phyloP scores from a whole-genome alignment of 1,140 invertebrate genomes.

The Musca vetustissima region DNA sequence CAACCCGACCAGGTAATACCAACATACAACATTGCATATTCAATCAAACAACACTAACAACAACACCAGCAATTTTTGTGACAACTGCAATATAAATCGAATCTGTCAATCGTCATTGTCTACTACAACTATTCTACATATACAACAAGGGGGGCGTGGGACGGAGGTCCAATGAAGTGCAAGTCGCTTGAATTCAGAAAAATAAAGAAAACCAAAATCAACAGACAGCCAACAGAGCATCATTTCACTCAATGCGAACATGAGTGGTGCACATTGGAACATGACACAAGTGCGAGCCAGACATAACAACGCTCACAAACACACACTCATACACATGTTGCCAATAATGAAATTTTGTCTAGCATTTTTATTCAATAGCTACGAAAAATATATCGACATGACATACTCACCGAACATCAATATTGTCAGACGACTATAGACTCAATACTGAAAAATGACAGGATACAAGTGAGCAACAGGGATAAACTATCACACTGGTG shows the following conservation, averaged over 20 bases:
- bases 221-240: not conserved
- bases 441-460: not conserved
- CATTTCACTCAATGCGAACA: not conserved
- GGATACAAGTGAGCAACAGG: too few relatives aligned
- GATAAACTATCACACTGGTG: too few relatives aligned
- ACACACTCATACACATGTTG: not conserved
- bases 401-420: too few relatives aligned
- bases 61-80: not conserved
- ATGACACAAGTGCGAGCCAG: slow-evolving; percentile 2
- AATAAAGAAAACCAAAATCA: not conserved
- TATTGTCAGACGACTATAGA: too few relatives aligned
- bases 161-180: too few relatives aligned
- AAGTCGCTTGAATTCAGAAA: not conserved
- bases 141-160: not conserved
- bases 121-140: not conserved
- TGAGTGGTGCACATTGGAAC: slow-evolving; percentile 2
- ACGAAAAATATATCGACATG: too few relatives aligned
- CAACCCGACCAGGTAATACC: too few relatives aligned
- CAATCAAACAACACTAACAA: too few relatives aligned
- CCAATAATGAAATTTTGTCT: slow-evolving; percentile 22
- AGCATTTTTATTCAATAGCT: slow-evolving; percentile 6
- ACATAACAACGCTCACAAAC: too few relatives aligned
- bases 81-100: slow-evolving; percentile 21
- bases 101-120: slow-evolving; percentile 12
- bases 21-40: too few relatives aligned